Conservation (phyloP, 2,888 invertebrate genomes). For the Drosophila subsilvestris region DNA sequence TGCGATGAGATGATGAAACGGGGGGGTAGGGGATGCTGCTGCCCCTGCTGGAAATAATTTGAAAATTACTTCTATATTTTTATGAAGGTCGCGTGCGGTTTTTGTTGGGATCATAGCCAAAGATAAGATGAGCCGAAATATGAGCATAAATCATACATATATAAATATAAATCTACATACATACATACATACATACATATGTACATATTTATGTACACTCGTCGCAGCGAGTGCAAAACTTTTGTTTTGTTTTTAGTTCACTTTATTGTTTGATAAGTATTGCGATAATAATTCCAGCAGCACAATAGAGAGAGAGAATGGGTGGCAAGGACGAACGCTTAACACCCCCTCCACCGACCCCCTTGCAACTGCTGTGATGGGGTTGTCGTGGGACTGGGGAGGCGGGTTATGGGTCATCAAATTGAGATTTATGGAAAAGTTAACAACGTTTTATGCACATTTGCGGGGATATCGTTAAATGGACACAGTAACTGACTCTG, state of each 20-base stretch:
- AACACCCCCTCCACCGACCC: slow-evolving; percentile 50
- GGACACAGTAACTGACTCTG: slow-evolving; percentile 1
- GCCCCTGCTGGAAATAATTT: slow-evolving; percentile 78
- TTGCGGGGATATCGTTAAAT: slow-evolving; percentile 29
- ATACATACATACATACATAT: too few relatives aligned
- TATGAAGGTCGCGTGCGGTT: slow-evolving; percentile 83
- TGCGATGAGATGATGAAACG: slow-evolving; percentile 1
- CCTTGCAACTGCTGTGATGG: slow-evolving; percentile 9
- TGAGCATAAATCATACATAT: slow-evolving; percentile 61
- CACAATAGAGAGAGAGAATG: slow-evolving; percentile 1
- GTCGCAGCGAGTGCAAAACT: neutral
- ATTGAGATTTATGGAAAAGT: slow-evolving; percentile 65
- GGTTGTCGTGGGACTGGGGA: neutral
- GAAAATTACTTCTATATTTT: slow-evolving; percentile 74
- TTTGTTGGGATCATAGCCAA: slow-evolving; percentile 42
- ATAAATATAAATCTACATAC: slow-evolving; percentile 58
- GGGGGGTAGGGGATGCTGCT: neutral
- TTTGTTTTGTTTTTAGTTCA: slow-evolving; percentile 37
- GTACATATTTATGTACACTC: slow-evolving; percentile 61
- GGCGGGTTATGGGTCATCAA: slow-evolving; percentile 38
- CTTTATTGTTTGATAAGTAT: slow-evolving; percentile 79
- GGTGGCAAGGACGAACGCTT: slow-evolving; percentile 50
- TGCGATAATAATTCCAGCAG: slow-evolving; percentile 68
- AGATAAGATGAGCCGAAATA: slow-evolving; percentile 55
- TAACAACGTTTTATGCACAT: slow-evolving; percentile 42